phyloP scores from a whole-genome alignment of 2,888 invertebrate species.

The Theretra japonica region DNA sequence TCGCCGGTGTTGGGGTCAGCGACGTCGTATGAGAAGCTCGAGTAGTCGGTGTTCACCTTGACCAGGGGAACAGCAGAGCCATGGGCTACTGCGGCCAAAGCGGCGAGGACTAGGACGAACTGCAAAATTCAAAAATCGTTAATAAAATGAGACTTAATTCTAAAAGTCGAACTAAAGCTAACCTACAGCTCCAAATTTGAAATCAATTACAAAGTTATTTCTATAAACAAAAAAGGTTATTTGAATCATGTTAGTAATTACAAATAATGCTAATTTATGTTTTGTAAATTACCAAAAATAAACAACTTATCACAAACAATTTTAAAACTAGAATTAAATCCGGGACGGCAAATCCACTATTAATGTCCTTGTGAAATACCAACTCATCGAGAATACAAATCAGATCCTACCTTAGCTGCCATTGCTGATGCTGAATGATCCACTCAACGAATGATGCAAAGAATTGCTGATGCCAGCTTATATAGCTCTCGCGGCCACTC shows the following conservation, averaged over 20 bases:
- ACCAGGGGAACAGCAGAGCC: slow-evolving; percentile 64
- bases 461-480: slow-evolving; percentile 47
- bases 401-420: slow-evolving; percentile 66
- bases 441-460: slow-evolving; percentile 60
- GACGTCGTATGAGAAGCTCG: slow-evolving; percentile 81
- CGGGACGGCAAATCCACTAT: not conserved
- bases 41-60: slow-evolving; percentile 64
- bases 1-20: slow-evolving; percentile 84
- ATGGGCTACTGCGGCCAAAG: slow-evolving; percentile 64
- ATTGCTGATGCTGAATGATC: slow-evolving; percentile 60
- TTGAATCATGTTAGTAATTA: too few species aligned
- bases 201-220: not conserved
- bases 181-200: not conserved
- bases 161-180: too few species aligned
- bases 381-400: slow-evolving; percentile 23
- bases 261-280: too few species aligned
- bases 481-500: slow-evolving; percentile 57
- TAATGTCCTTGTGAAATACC: not conserved
- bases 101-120: slow-evolving; percentile 70
- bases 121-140: slow-evolving; percentile 44
- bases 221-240: not conserved
- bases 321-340: not conserved
- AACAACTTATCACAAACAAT: not conserved
- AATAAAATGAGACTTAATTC: not conserved
- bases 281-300: not conserved